Percentiles rank a stretch among this genome's conserved stretches.
phyloP scores from a whole-genome alignment of 2,113 vertebrate genomes.

The Cyprinus carpio region DNA sequence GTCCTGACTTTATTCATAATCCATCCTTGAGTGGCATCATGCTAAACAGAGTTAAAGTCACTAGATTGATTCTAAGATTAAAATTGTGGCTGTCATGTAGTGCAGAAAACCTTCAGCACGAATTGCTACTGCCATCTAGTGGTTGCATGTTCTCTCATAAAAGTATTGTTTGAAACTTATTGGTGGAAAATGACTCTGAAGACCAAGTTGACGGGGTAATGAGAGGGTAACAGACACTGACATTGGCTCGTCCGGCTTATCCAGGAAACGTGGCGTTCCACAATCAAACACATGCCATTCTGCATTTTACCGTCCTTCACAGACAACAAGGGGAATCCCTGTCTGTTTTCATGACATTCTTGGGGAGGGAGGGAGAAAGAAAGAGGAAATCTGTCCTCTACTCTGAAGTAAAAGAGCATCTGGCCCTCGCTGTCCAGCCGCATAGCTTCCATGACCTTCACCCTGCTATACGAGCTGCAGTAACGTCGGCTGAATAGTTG shows the following conservation, averaged over 20 bases:
- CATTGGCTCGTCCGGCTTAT: conserved; percentile 13
- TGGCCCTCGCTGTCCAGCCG: conserved; percentile 32
- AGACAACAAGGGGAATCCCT: conserved; percentile 48
- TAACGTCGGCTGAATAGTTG: conserved; percentile 57
- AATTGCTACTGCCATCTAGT: conserved; percentile 59
- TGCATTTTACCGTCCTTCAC: conserved; percentile 54
- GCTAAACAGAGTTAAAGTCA: not conserved
- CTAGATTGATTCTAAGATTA: not conserved
- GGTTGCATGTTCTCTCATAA: conserved; percentile 12
- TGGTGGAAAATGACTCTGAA: conserved; percentile 19
- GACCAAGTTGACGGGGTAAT: not conserved
- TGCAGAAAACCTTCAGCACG: not conserved
- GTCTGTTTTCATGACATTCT: conserved; percentile 46
- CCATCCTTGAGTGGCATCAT: not conserved
- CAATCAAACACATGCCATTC: conserved; percentile 35
- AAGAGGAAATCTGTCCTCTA: conserved; percentile 46
- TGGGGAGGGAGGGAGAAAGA: conserved; percentile 34
- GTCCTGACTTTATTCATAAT: not conserved
- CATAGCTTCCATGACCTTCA: conserved; percentile 54
- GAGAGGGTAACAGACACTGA: not conserved
- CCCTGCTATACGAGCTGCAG: conserved; percentile 59
- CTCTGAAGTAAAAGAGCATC: conserved; percentile 51
- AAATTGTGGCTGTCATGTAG: not conserved
- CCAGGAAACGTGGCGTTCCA: conserved; percentile 33
- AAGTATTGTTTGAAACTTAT: conserved; percentile 41